These are phyloP conservation scores for Tromatobia lineatoria DNA, from an alignment of 2,888 invertebrate species.

Conservation along the genomic window DNA sequence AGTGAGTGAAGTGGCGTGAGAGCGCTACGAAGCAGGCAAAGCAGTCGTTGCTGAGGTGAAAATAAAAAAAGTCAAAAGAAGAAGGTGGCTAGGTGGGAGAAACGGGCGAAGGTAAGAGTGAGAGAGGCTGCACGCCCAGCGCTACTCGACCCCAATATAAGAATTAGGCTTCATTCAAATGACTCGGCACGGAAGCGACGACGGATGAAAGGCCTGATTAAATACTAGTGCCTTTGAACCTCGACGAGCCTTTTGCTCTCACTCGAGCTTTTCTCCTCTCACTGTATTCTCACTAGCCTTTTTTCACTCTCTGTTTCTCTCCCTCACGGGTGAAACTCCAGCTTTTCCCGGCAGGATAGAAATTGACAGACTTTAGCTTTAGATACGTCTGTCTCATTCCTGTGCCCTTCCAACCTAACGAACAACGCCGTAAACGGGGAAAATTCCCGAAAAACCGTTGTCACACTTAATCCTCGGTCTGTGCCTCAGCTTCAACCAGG, in stretches of 20 bases:
- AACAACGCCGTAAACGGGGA: slow-evolving; percentile 61
- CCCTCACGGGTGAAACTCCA: slow-evolving; percentile 51
- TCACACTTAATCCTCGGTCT: slow-evolving; percentile 65
- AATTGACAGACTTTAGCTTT: slow-evolving; percentile 35
- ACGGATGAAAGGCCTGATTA: slow-evolving; percentile 72
- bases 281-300: slow-evolving; percentile 40
- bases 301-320: slow-evolving; percentile 33
- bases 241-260: slow-evolving; percentile 49
- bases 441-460: slow-evolving; percentile 67
- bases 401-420: slow-evolving; percentile 50
- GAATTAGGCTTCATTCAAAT: slow-evolving; percentile 73
- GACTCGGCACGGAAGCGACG: slow-evolving; percentile 66
- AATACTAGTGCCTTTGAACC: slow-evolving; percentile 72
- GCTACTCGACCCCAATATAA: slow-evolving; percentile 72
- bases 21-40: slow-evolving; percentile 43
- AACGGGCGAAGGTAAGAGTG: slow-evolving; percentile 41
- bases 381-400: slow-evolving; percentile 24
- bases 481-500: slow-evolving; percentile 46
- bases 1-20: slow-evolving; percentile 46
- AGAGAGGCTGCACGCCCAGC: slow-evolving; percentile 43
- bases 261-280: slow-evolving; percentile 62
- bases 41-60: slow-evolving; percentile 50
- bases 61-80: slow-evolving; percentile 57
- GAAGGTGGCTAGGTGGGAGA: slow-evolving; percentile 14
- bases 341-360: slow-evolving; percentile 49